Evolutionary conservation across 2,888 invertebrate genomes (phyloP), one percentile per base, ranked within the genome.

Genomic region (Chalcis sispes): DNA sequence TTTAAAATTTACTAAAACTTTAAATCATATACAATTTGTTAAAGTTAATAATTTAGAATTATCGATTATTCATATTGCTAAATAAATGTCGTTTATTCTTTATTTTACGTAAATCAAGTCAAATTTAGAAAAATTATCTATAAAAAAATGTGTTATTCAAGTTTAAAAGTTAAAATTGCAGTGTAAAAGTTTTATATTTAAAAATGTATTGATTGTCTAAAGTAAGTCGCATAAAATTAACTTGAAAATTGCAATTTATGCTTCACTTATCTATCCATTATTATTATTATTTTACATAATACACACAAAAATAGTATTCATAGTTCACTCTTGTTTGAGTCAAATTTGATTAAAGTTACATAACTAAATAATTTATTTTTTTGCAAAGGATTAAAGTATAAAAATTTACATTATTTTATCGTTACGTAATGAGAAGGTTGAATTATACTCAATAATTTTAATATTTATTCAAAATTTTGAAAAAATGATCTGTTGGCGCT

Each of bases 1-100:
- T 1, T 56, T n/a, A 23, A 54, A 10, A 25, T 25, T 56, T n/a
- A 29, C 32, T 1, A 15, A 29, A 56, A 5, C 2, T 59, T 59
- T 59, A 36, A 59, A 59, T 36, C n/a, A 36, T 59, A 59, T 59
- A 56, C 56, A 56, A 59, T 59, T 59, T 36, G 4, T 20, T 15
- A 15, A 46, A 46, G n/a, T 46, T 46, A 46, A 15, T 8, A 46
- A 46, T 15, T 8, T 15, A 8, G 46, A 15, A n/a, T 46, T 46
- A 15, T 15, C 3, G 36, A 36, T 7, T 36, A 7, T 36, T 36
- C 36, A 7, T 36, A 36, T 10, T 7, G 10, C 10, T 7, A 36
- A 7, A 36, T 36, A 36, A 7, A 36, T 36, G 36, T 36, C 36
- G 10, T 10, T 7, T 36, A 36, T 36, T 36, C 10, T 36, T 36